Evolutionary conservation across 2,888 invertebrate species (phyloP).

Genomic region (Oegoconia quadripuncta): DNA sequence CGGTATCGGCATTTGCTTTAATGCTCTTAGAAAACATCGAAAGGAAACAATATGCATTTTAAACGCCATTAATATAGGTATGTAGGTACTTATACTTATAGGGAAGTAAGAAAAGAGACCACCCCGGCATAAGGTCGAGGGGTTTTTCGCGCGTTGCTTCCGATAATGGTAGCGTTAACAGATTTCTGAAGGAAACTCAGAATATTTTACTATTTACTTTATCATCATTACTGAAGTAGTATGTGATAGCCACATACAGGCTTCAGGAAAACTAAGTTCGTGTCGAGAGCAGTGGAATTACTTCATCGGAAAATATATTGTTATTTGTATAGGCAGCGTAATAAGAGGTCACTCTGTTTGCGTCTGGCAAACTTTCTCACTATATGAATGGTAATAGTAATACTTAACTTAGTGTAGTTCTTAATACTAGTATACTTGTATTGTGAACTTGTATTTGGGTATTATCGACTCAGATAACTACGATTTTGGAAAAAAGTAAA

Average conservation of each 20-base stretch:
- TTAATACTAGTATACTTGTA: background rate
- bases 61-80: no score
- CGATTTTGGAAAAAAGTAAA: no score
- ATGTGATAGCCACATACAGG: no score
- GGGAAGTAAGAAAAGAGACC: constrained; percentile 17
- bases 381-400: constrained; percentile 24
- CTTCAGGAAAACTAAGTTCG: constrained; percentile 1
- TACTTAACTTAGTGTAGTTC: background rate
- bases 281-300: background rate
- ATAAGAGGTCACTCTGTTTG: constrained; percentile 51
- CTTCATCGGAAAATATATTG: constrained; percentile 20
- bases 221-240: no score
- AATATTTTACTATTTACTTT: no score
- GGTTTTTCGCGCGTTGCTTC: constrained; percentile 29
- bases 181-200: constrained; percentile 25
- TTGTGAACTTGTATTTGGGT: no score
- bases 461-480: no score
- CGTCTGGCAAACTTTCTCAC: constrained; percentile 40
- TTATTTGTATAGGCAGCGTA: constrained; percentile 48
- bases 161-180: constrained; percentile 38
- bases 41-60: no score
- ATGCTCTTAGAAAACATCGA: no score
- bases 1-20: no score
- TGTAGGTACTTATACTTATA: no score
- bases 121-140: constrained; percentile 24